phyloP scores from a whole-genome alignment of 2,888 invertebrate species.

The Kryphioiulus occultus region DNA sequence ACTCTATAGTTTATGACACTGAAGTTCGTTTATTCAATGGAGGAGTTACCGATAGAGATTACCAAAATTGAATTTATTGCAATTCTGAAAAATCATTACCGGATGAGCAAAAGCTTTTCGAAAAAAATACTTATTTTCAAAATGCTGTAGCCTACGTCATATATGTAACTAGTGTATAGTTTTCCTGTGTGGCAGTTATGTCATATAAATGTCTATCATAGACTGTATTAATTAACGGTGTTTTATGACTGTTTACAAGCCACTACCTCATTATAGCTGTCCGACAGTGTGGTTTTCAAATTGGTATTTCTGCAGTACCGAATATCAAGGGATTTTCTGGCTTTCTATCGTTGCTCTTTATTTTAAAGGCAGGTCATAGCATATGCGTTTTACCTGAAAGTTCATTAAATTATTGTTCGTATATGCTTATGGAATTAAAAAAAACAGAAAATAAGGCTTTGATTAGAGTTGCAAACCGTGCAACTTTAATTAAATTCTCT shows the following conservation, averaged over 20 bases:
- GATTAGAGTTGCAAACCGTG: neutral
- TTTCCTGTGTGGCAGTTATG: neutral
- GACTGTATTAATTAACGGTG: neutral
- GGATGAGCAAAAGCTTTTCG: no score
- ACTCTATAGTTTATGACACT: no score
- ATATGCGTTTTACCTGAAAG: neutral
- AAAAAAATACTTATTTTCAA: no score
- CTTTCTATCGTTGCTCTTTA: neutral
- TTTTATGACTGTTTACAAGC: neutral
- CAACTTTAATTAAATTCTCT: neutral
- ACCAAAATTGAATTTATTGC: no score
- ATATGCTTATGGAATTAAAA: neutral
- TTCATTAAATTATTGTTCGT: neutral
- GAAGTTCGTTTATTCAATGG: no score
- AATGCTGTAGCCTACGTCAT: no score
- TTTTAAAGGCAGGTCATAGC: neutral
- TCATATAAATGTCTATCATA: neutral
- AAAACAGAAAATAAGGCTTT: neutral
- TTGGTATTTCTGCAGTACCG: neutral
- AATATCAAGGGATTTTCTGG: no score
- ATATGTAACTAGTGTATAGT: neutral
- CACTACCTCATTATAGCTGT: neutral
- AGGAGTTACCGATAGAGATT: no score
- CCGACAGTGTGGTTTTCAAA: neutral
- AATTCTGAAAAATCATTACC: no score